A percentile compares a stretch with the other conserved stretches of the same genome.
Evolutionary conservation across 53 echinoderm and acorn worm species (phyloP).

Genomic region (Apostichopus leukothele): DNA sequence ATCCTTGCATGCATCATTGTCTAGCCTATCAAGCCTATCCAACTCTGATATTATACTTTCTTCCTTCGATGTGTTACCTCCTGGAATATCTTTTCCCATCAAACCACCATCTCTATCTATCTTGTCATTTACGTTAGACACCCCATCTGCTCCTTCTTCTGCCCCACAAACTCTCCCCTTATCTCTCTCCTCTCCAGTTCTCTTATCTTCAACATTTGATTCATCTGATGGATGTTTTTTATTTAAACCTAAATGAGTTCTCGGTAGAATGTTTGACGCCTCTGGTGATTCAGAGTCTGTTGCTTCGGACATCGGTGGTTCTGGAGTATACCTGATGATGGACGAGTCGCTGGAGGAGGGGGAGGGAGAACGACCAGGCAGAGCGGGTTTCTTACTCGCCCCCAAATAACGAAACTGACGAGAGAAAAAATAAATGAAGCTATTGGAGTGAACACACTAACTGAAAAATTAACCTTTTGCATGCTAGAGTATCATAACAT

Average conservation of each 20-base stretch:
- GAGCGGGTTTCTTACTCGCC: conserved; percentile 9
- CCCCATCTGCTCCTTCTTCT: neutral
- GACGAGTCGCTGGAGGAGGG: conserved; percentile 26
- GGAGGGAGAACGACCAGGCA: conserved; percentile 23
- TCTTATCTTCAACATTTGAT: neutral
- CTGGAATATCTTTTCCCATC: neutral
- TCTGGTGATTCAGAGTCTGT: conserved; percentile 49
- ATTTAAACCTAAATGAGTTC: neutral
- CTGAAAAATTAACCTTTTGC: no score
- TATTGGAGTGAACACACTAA: no score
- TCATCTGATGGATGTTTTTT: neutral
- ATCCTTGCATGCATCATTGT: neutral
- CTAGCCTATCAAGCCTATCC: neutral
- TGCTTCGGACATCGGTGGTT: conserved; percentile 9
- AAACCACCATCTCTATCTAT: neutral
- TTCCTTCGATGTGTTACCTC: neutral
- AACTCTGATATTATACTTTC: neutral
- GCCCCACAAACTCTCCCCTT: neutral
- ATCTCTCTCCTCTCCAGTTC: neutral
- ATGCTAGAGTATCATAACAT: no score
- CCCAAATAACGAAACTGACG: conserved; percentile 28
- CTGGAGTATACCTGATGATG: conserved; percentile 13
- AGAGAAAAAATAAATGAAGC: neutral
- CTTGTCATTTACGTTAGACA: neutral
- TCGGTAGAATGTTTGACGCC: neutral